These are phyloP conservation scores for Eufriesea mexicana DNA, from an alignment of 1,140 invertebrate species.

Conservation along the genomic window DNA sequence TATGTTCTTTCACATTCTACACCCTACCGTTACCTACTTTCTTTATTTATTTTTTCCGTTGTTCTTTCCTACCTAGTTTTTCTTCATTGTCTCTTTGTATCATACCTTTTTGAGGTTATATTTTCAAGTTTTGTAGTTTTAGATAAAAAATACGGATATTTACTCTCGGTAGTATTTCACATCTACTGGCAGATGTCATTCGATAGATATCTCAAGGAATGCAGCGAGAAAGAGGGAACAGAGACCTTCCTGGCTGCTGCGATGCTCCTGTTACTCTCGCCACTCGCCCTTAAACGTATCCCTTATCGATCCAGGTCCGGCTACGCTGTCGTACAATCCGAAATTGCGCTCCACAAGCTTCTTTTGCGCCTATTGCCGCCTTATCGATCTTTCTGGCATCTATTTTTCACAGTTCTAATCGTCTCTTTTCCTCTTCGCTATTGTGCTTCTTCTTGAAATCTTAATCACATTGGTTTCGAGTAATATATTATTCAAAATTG, in stretches of 20 bases:
- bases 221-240: neutral
- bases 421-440: neutral
- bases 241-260: neutral
- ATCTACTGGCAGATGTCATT: constrained; percentile 41
- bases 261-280: constrained; percentile 21
- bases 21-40: neutral
- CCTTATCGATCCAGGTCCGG: constrained; percentile 43
- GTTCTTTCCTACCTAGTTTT: neutral
- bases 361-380: neutral
- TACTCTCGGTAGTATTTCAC: neutral
- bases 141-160: neutral
- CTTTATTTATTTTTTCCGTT: constrained; percentile 18
- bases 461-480: no score
- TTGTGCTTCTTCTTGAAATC: neutral
- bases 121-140: neutral
- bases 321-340: constrained; percentile 7
- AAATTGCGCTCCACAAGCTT: constrained; percentile 35
- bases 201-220: neutral
- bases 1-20: no score
- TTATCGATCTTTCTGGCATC: constrained; percentile 23
- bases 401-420: constrained; percentile 25
- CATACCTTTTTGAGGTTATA: neutral
- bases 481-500: neutral
- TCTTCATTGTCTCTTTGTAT: neutral
- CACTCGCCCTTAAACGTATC: constrained; percentile 26